Percentiles rank a stretch among this genome's conserved stretches.
phyloP scores from a whole-genome alignment of 2,113 vertebrate species.

The Sciurus niger region DNA sequence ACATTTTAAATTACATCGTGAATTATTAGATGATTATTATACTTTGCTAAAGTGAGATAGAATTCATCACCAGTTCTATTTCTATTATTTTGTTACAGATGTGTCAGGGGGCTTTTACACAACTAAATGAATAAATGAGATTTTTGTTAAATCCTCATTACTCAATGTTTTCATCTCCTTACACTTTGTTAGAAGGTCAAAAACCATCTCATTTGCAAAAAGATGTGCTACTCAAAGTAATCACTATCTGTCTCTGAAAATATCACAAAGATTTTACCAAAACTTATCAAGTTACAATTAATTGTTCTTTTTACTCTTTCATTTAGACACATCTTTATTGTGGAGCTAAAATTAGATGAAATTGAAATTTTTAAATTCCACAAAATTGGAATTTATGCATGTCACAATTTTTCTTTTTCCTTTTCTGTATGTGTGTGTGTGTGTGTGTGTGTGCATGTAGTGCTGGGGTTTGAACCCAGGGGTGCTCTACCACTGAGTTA shows the following conservation, averaged over 20 bases:
- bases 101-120: constrained; percentile 34
- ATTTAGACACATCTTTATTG: constrained; percentile 17
- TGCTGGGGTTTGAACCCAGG: too few relatives aligned
- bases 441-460: too few relatives aligned
- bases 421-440: too few relatives aligned
- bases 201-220: constrained; percentile 47
- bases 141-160: constrained; percentile 24
- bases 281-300: neutral
- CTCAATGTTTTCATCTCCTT: neutral
- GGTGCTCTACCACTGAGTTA: too few relatives aligned
- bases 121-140: neutral
- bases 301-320: constrained; percentile 29
- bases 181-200: constrained; percentile 19
- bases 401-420: too few relatives aligned
- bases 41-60: neutral
- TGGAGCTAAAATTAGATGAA: neutral
- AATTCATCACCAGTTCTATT: neutral
- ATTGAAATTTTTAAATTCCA: neutral
- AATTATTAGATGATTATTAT: neutral
- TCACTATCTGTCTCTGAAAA: neutral
- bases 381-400: neutral
- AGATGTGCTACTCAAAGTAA: neutral
- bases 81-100: neutral
- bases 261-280: constrained; percentile 17
- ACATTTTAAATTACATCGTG: constrained; percentile 12